These are phyloP conservation scores for Holcopasites calliopsidis DNA, from an alignment of 1,140 invertebrate species.

Conservation along the genomic window DNA sequence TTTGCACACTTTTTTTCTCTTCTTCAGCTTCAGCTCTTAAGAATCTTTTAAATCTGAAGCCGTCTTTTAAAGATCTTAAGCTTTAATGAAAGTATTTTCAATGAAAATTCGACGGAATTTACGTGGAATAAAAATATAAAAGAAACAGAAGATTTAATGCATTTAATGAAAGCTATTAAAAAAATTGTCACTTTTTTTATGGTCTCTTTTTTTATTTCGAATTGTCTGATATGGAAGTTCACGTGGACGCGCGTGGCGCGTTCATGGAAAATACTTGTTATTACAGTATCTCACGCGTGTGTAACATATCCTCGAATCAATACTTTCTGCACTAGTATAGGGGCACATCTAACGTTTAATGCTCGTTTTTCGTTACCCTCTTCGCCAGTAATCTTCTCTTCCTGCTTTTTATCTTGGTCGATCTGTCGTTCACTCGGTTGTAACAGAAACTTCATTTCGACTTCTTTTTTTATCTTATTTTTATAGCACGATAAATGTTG, in stretches of 20 bases:
- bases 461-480: not conserved
- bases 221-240: too few species aligned
- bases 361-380: slow-evolving; percentile 49
- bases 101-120: too few species aligned
- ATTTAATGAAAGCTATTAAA: too few species aligned
- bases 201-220: not conserved
- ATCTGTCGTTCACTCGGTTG: not conserved
- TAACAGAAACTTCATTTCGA: not conserved
- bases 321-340: slow-evolving; percentile 50
- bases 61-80: too few species aligned
- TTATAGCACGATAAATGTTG: too few species aligned
- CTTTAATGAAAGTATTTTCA: too few species aligned
- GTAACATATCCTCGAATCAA: slow-evolving; percentile 55
- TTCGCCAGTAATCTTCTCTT: slow-evolving; percentile 17
- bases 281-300: slow-evolving; percentile 33
- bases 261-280: slow-evolving; percentile 53
- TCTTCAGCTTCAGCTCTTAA: too few species aligned
- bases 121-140: too few species aligned
- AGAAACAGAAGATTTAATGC: too few species aligned
- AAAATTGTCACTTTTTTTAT: too few species aligned
- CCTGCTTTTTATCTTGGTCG: slow-evolving; percentile 21
- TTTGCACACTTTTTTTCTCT: not conserved
- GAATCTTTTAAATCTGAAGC: too few species aligned
- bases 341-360: slow-evolving; percentile 49
- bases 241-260: not conserved